phyloP scores from a whole-genome alignment of 2,113 vertebrate genomes.

The Gopherus evgoodei region DNA sequence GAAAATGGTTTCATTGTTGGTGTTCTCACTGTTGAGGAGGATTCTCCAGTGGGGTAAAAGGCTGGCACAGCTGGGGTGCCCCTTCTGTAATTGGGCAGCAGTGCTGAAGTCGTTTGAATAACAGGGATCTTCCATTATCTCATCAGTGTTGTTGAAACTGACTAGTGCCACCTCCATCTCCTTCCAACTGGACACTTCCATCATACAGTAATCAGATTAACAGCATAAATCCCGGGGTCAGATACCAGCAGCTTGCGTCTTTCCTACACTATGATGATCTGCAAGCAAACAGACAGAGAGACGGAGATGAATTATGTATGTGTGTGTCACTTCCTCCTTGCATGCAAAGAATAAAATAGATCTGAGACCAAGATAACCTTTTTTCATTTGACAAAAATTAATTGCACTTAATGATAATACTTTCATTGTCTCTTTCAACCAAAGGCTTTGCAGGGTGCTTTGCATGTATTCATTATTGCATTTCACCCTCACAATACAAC shows the following conservation, averaged over 20 bases:
- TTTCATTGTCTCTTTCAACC: rapidly evolving
- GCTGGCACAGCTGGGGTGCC: conserved; percentile 81
- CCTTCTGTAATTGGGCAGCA: conserved; percentile 64
- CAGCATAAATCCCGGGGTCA: conserved; percentile 59
- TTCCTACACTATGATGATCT: conserved; percentile 66
- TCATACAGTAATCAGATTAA: conserved; percentile 72
- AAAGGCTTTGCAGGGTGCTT: not conserved
- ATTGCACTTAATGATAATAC: not conserved
- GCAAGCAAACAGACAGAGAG: conserved; percentile 50
- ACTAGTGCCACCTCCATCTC: conserved; percentile 94
- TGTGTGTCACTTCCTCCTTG: rapidly evolving
- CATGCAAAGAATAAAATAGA: not conserved
- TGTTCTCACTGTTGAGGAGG: conserved; percentile 83
- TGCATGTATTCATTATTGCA: rapidly evolving
- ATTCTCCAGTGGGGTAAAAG: conserved; percentile 90
- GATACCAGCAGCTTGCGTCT: conserved; percentile 25
- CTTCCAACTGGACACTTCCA: conserved; percentile 82
- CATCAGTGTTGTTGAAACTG: conserved; percentile 87
- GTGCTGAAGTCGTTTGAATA: conserved; percentile 78
- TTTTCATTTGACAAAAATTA: not conserved
- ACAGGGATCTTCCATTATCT: conserved; percentile 85
- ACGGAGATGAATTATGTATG: not conserved
- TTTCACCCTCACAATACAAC: not conserved
- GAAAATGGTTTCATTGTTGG: conserved; percentile 87
- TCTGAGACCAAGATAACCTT: not conserved